Percentiles rank a stretch among this genome's conserved stretches.
These are phyloP conservation scores for Tiphia femorata DNA, from an alignment of 2,888 invertebrate species.

Conservation along the genomic window DNA sequence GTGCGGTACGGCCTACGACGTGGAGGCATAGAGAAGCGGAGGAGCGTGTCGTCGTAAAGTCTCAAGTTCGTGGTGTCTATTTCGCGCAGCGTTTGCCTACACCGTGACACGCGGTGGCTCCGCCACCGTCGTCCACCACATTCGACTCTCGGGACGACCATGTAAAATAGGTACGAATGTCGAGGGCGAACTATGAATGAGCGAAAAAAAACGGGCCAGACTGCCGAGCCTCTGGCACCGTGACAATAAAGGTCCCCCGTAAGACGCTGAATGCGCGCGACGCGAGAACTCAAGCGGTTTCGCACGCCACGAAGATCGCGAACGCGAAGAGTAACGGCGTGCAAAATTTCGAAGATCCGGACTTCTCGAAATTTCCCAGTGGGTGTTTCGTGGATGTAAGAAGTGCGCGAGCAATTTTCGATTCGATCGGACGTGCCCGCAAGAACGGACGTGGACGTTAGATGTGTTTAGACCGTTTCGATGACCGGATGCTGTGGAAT, in stretches of 20 bases:
- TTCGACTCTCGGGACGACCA: neutral
- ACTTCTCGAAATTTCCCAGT: too few relatives aligned
- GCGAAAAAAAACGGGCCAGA: slow-evolving; percentile 29
- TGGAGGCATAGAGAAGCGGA: slow-evolving; percentile 6
- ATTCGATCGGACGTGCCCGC: too few relatives aligned
- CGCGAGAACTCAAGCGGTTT: slow-evolving; percentile 9
- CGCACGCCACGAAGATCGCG: neutral
- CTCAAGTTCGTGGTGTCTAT: neutral
- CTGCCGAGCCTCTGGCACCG: slow-evolving; percentile 35
- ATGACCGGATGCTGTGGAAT: too few relatives aligned
- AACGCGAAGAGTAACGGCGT: too few relatives aligned
- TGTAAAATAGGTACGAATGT: slow-evolving; percentile 6
- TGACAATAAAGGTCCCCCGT: slow-evolving; percentile 31
- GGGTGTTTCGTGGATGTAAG: too few relatives aligned
- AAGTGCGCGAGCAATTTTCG: too few relatives aligned
- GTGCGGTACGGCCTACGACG: neutral
- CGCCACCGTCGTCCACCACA: neutral
- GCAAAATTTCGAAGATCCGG: too few relatives aligned
- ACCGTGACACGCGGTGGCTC: neutral
- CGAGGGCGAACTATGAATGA: slow-evolving; percentile 16
- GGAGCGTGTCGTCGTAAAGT: too few relatives aligned
- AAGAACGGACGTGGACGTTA: too few relatives aligned
- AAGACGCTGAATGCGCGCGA: slow-evolving; percentile 11
- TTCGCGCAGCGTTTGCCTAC: neutral
- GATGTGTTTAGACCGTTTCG: too few relatives aligned